Conservation (phyloP, 2,888 invertebrate species). For the Polydrusus pterygomalis region DNA sequence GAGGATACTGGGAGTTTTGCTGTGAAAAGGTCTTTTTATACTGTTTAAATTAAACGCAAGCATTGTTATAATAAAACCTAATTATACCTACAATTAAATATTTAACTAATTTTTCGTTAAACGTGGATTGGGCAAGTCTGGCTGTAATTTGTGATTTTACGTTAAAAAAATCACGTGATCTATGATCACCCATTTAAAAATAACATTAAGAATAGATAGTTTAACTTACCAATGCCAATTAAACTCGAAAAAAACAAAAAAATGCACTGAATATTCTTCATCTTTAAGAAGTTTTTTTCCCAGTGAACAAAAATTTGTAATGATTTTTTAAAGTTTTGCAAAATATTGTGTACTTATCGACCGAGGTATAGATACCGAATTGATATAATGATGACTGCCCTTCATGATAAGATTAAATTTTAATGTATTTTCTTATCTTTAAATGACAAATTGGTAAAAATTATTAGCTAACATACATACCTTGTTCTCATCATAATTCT, state of each 20-base stretch:
- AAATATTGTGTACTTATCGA: neutral
- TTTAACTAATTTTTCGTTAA: too few species aligned
- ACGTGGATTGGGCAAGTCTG: too few species aligned
- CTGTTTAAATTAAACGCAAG: too few species aligned
- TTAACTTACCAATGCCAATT: neutral
- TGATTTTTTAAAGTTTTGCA: neutral
- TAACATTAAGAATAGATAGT: neutral
- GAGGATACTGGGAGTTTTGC: too few species aligned
- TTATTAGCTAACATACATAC: neutral
- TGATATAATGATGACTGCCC: neutral
- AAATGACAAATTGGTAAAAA: slow-evolving; percentile 4
- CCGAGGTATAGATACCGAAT: neutral
- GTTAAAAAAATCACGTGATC: too few species aligned
- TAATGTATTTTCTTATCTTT: neutral
- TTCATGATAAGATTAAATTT: slow-evolving; percentile 8
- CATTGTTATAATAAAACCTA: too few species aligned
- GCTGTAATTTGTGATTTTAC: too few species aligned
- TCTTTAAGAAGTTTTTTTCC: neutral
- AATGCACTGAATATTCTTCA: neutral
- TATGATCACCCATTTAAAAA: neutral
- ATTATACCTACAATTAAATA: too few species aligned
- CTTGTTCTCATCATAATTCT: neutral
- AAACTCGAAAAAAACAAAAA: neutral
- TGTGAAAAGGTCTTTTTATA: too few species aligned
- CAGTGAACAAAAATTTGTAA: too few species aligned